These are phyloP conservation scores for Lacanobia oleracea DNA, from an alignment of 2,888 invertebrate species.

Conservation along the genomic window DNA sequence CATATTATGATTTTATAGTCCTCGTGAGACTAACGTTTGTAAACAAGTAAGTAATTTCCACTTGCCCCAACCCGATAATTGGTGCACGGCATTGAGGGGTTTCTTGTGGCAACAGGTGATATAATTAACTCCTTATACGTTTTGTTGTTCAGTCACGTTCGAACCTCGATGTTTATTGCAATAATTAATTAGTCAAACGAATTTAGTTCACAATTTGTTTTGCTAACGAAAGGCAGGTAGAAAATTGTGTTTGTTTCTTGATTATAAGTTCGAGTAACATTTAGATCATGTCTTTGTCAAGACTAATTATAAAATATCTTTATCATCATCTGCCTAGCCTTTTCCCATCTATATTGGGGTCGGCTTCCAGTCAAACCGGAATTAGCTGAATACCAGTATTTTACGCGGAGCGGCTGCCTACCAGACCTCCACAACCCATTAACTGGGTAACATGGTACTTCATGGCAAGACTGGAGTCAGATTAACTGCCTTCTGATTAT, in stretches of 20 bases:
- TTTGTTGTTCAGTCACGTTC: slow-evolving; percentile 32
- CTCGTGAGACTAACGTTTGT: background rate
- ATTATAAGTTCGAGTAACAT: background rate
- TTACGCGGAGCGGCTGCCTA: no score
- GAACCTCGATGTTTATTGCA: slow-evolving; percentile 22
- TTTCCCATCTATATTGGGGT: no score
- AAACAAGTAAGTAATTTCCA: slow-evolving; percentile 10
- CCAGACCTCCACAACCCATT: no score
- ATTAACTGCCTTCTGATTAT: no score
- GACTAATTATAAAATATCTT: no score
- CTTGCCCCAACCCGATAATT: slow-evolving; percentile 38
- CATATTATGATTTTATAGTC: background rate
- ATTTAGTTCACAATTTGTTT: slow-evolving; percentile 17
- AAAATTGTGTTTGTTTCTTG: background rate
- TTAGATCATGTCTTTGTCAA: background rate
- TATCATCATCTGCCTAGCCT: no score
- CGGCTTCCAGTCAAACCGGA: no score
- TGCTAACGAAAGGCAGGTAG: background rate
- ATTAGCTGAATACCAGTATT: no score
- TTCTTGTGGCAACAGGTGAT: slow-evolving; percentile 48
- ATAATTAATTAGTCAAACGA: slow-evolving; percentile 51
- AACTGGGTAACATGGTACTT: no score
- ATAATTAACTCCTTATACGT: slow-evolving; percentile 51
- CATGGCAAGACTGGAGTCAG: no score
- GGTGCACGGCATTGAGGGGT: slow-evolving; percentile 44